Conservation (phyloP, 30 jellyfish, hydroid and myxozoan genomes). For the Turritopsis dohrnii region DNA sequence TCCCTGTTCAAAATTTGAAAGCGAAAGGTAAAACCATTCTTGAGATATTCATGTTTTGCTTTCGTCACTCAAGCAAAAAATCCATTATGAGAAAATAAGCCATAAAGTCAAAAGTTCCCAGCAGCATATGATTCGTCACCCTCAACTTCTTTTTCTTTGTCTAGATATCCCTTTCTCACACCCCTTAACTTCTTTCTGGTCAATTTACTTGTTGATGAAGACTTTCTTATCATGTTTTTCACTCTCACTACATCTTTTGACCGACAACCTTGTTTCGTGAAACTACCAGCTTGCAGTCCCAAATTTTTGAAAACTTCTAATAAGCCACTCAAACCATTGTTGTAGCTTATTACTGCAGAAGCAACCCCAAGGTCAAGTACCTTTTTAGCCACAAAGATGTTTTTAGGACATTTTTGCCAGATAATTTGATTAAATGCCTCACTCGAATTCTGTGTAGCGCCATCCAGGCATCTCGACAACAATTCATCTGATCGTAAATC, state of each 20-base stretch:
- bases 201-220: constrained; percentile 20
- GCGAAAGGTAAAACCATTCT: no score
- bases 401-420: constrained; percentile 44
- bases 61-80: no score
- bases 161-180: constrained; percentile 35
- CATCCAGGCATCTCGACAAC: constrained; percentile 42
- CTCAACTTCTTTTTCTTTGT: no score
- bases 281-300: constrained; percentile 8
- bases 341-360: constrained; percentile 35
- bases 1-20: no score
- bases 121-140: no score
- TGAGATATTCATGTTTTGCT: no score
- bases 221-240: not conserved
- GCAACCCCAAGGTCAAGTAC: constrained; percentile 34
- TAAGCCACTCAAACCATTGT: constrained; percentile 45
- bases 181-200: constrained; percentile 35
- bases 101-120: no score
- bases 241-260: constrained; percentile 26
- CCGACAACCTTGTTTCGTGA: constrained; percentile 14
- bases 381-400: constrained; percentile 16
- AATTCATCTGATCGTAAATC: constrained; percentile 29
- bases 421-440: constrained; percentile 46
- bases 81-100: no score
- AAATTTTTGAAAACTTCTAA: constrained; percentile 10
- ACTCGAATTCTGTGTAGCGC: constrained; percentile 47